A percentile compares a stretch with the other conserved stretches of the same genome.
Conservation (phyloP, 2,888 invertebrate species). For the Pharmacophagus antenor region DNA sequence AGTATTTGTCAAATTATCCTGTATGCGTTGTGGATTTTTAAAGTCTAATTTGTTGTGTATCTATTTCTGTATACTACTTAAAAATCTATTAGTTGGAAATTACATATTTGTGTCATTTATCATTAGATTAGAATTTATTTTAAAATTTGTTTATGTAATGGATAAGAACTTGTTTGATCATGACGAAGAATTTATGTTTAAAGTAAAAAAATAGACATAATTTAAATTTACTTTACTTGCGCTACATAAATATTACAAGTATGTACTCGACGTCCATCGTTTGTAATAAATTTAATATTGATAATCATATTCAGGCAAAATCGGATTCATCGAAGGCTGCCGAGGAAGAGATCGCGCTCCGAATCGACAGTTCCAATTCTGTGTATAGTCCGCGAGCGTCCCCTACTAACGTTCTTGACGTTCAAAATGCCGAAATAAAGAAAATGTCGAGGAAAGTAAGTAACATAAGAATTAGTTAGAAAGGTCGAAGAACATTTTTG, state of each 20-base stretch:
- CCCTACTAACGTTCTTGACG: constrained; percentile 53
- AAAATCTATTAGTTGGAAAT: too few species aligned
- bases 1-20: too few species aligned
- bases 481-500: too few species aligned
- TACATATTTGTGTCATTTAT: too few species aligned
- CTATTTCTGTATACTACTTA: too few species aligned
- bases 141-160: too few species aligned
- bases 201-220: neutral
- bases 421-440: constrained; percentile 53
- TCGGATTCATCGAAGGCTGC: constrained; percentile 53
- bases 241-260: neutral
- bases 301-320: too few species aligned
- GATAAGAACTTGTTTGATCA: too few species aligned
- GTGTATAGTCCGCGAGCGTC: constrained; percentile 59
- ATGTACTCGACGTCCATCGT: neutral
- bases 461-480: neutral
- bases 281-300: neutral
- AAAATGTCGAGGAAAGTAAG: constrained; percentile 68
- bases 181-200: neutral
- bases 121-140: too few species aligned
- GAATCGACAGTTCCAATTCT: constrained; percentile 63
- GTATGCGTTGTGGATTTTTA: too few species aligned
- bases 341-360: constrained; percentile 63
- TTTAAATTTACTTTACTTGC: neutral
- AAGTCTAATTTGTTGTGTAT: too few species aligned